phyloP scores from a whole-genome alignment of 1,140 invertebrate species.

The Hestina assimilis region DNA sequence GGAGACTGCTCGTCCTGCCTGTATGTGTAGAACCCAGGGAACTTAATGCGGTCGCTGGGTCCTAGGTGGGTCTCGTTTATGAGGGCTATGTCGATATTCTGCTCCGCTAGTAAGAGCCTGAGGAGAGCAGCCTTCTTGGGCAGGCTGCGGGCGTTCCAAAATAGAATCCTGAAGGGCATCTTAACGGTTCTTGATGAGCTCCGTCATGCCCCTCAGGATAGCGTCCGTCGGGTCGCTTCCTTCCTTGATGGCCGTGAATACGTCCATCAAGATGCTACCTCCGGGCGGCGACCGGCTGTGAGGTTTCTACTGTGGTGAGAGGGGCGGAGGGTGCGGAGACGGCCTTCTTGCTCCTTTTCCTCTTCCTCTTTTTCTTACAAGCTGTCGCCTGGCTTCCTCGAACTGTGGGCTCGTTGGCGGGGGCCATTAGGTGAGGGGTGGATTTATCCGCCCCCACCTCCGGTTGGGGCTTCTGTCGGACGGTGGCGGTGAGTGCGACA shows the following conservation, averaged over 20 bases:
- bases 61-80: background rate
- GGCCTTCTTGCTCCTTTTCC: too few relatives aligned
- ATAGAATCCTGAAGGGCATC: background rate
- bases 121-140: background rate
- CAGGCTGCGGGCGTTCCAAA: constrained; percentile 23
- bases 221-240: background rate
- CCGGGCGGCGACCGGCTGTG: too few relatives aligned
- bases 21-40: background rate
- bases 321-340: too few relatives aligned
- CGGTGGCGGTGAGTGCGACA: too few relatives aligned
- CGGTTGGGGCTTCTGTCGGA: too few relatives aligned
- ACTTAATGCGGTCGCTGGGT: background rate
- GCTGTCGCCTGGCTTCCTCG: too few relatives aligned
- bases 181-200: background rate
- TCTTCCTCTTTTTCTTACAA: too few relatives aligned
- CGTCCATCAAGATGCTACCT: background rate
- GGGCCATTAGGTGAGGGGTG: too few relatives aligned
- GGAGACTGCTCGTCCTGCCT: background rate
- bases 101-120: background rate
- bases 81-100: background rate
- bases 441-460: too few relatives aligned
- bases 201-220: background rate
- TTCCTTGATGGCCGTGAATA: background rate
- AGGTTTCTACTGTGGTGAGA: too few relatives aligned
- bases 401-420: too few relatives aligned